phyloP scores from a whole-genome alignment of 2,888 invertebrate species.

The Hedychridium roseum region DNA sequence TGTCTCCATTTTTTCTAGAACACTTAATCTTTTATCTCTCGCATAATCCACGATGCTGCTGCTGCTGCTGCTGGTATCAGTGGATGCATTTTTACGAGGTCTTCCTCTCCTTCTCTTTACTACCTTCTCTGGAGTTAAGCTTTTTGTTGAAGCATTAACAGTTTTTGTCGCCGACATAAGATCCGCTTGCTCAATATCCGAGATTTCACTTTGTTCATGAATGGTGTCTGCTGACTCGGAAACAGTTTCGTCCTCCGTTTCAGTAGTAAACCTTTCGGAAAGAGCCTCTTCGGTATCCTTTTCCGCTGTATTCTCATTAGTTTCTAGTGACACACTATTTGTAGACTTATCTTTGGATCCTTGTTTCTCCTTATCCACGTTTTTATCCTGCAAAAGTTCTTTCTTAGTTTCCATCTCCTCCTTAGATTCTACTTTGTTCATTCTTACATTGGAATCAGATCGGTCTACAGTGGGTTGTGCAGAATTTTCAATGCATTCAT shows the following conservation, averaged over 20 bases:
- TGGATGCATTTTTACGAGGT: constrained; percentile 37
- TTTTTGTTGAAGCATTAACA: too few relatives aligned
- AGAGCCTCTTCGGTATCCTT: constrained; percentile 39
- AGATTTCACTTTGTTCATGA: constrained; percentile 41
- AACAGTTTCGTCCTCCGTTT: constrained; percentile 47
- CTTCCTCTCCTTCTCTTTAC: constrained; percentile 46
- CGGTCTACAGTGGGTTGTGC: constrained; percentile 12
- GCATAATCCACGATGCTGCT: constrained; percentile 22
- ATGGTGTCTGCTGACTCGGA: constrained; percentile 44
- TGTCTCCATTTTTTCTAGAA: constrained; percentile 23
- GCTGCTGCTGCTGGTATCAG: constrained; percentile 9
- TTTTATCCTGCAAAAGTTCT: constrained; percentile 4
- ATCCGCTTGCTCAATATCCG: background rate
- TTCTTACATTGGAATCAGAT: constrained; percentile 4
- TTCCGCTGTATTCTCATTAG: constrained; percentile 24
- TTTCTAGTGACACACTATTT: constrained; percentile 6
- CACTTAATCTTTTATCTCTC: constrained; percentile 13
- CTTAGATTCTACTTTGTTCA: constrained; percentile 2
- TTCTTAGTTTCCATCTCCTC: constrained; percentile 19
- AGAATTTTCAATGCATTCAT: constrained; percentile 8
- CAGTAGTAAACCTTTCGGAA: constrained; percentile 31
- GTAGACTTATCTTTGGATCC: constrained; percentile 7
- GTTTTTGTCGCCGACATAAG: constrained; percentile 1
- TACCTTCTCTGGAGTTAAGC: too few relatives aligned
- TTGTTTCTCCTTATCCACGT: constrained; percentile 14